Conservation (phyloP, 2,113 vertebrate genomes). For the Chlorodrepanis virens region DNA sequence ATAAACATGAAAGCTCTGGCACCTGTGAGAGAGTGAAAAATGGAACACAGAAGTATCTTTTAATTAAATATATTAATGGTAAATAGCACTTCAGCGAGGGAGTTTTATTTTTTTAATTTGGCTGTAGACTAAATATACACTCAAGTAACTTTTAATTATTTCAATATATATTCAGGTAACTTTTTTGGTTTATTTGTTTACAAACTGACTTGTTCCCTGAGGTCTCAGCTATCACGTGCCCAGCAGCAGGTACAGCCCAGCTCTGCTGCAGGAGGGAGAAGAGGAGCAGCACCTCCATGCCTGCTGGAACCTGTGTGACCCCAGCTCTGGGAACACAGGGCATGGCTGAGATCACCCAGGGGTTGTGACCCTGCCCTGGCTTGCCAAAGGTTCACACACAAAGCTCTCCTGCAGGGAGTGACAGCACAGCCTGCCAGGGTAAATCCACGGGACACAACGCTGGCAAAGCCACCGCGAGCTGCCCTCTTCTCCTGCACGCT, state of each 20-base stretch:
- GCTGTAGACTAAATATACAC: conserved; percentile 17
- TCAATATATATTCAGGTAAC: neutral
- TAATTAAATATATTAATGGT: conserved; percentile 60
- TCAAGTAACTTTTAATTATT: conserved; percentile 33
- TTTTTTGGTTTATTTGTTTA: conserved; percentile 8
- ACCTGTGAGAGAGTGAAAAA: conserved; percentile 62
- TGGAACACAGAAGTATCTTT: conserved; percentile 48
- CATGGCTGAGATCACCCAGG: fast-evolving
- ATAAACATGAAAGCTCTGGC: conserved; percentile 45
- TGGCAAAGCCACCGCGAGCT: neutral
- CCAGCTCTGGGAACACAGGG: neutral
- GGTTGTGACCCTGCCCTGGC: neutral
- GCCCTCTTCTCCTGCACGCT: fast-evolving
- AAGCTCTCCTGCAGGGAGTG: neutral
- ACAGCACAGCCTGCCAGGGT: neutral
- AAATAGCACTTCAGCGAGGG: conserved; percentile 29
- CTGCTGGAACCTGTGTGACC: fast-evolving
- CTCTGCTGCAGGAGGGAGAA: fast-evolving
- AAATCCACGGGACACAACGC: fast-evolving
- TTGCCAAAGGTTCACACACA: neutral
- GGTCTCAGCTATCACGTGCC: neutral
- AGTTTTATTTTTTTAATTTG: conserved; percentile 36
- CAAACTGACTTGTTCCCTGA: neutral
- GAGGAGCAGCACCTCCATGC: fast-evolving
- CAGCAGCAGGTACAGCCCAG: neutral